Evolutionary conservation across 2,888 invertebrate species (phyloP).

Genomic region (Scaeva pyrastri): DNA sequence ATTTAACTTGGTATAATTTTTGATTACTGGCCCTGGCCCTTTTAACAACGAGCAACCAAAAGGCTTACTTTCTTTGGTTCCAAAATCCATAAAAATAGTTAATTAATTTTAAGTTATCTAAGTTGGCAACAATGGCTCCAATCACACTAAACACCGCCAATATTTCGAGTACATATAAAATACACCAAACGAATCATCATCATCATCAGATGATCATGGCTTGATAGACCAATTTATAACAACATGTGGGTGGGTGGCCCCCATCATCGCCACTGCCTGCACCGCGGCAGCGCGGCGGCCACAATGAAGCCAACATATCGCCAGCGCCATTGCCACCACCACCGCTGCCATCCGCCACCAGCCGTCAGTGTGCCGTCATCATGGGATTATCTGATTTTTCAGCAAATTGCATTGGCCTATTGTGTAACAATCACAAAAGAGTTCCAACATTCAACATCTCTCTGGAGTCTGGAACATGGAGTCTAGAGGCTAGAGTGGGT

Average conservation of each 20-base stretch:
- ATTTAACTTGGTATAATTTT: too few relatives aligned
- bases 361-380: constrained; percentile 42
- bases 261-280: constrained; percentile 23
- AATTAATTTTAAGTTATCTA: not conserved
- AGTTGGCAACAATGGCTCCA: constrained; percentile 20
- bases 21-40: too few relatives aligned
- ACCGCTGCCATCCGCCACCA: not conserved
- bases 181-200: constrained; percentile 42
- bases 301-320: constrained; percentile 14
- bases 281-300: not conserved
- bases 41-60: too few relatives aligned
- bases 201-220: constrained; percentile 53
- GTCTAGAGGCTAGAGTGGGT: not conserved
- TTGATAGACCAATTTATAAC: constrained; percentile 73
- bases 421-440: constrained; percentile 60
- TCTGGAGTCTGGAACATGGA: too few relatives aligned
- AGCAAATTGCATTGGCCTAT: constrained; percentile 74
- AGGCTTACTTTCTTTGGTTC: not conserved
- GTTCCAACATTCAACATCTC: constrained; percentile 38
- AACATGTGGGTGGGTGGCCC: constrained; percentile 74
- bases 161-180: constrained; percentile 16
- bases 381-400: constrained; percentile 73
- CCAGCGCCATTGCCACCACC: constrained; percentile 38
- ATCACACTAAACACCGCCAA: constrained; percentile 20
- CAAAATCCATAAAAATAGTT: too few relatives aligned